phyloP scores from a whole-genome alignment of 2,797 vertebrate genomes.

The Petrocephalus sullivani region DNA sequence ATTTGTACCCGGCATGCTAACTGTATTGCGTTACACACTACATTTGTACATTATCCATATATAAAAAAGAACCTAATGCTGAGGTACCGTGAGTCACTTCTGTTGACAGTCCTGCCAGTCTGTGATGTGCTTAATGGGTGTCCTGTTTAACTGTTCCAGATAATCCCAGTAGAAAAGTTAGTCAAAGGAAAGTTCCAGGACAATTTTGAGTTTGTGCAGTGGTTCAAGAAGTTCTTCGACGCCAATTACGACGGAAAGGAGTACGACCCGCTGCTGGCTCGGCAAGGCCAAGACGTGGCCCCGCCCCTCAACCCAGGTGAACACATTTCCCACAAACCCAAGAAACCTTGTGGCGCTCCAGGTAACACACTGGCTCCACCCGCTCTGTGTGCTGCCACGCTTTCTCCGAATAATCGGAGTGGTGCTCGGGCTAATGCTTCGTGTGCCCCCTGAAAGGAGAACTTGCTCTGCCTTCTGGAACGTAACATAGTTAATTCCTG shows the following conservation, averaged over 20 bases:
- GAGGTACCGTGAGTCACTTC: neutral
- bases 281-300: constrained; percentile 80
- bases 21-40: neutral
- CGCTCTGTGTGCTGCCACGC: neutral
- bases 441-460: neutral
- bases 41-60: neutral
- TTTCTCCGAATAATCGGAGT: neutral
- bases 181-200: constrained; percentile 96
- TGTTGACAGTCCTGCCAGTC: neutral
- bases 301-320: constrained; percentile 80
- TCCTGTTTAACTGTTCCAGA: constrained; percentile 59
- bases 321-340: constrained; percentile 79
- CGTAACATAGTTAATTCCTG: neutral
- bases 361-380: constrained; percentile 62
- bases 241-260: constrained; percentile 96
- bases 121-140: neutral
- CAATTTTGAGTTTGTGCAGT: constrained; percentile 97
- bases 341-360: constrained; percentile 74
- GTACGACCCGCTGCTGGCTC: constrained; percentile 80
- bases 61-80: neutral
- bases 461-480: neutral
- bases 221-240: constrained; percentile 96
- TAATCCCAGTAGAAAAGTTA: constrained; percentile 87
- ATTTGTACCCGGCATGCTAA: neutral
- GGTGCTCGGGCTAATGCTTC: neutral